A percentile compares a stretch with the other conserved stretches of the same genome.
phyloP scores from a whole-genome alignment of 2,888 invertebrate genomes.

The Embidobia sp. region DNA sequence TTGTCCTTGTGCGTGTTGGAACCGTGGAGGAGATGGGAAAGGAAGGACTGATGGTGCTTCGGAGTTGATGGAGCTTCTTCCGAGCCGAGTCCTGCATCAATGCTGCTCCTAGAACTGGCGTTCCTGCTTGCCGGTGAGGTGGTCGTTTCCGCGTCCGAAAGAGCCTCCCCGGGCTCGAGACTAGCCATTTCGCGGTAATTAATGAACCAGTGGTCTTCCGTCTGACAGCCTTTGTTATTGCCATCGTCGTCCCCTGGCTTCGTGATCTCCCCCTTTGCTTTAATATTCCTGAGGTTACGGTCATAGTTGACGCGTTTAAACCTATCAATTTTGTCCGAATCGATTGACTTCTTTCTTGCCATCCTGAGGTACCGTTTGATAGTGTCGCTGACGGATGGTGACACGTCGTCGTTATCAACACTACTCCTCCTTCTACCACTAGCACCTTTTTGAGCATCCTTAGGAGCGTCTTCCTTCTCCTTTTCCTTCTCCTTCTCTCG shows the following conservation, averaged over 20 bases:
- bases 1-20: constrained; percentile 78
- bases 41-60: constrained; percentile 84
- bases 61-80: constrained; percentile 82
- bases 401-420: constrained; percentile 92
- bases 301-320: constrained; percentile 95
- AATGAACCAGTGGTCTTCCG: constrained; percentile 89
- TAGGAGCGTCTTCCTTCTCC: constrained; percentile 82
- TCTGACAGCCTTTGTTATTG: constrained; percentile 89
- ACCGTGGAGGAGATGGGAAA: constrained; percentile 85
- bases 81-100: constrained; percentile 82
- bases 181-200: constrained; percentile 83
- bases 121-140: constrained; percentile 81
- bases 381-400: constrained; percentile 93
- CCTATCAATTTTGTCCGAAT: constrained; percentile 89
- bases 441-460: constrained; percentile 75
- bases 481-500: constrained; percentile 79
- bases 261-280: constrained; percentile 88
- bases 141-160: constrained; percentile 78
- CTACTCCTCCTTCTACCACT: constrained; percentile 86
- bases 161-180: constrained; percentile 77
- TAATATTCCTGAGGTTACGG: constrained; percentile 91
- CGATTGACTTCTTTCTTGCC: constrained; percentile 93
- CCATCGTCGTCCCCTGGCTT: constrained; percentile 91
- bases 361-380: constrained; percentile 92
- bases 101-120: constrained; percentile 83